Conservation (phyloP, 2,888 invertebrate genomes). For the Leucophora obtusa region DNA sequence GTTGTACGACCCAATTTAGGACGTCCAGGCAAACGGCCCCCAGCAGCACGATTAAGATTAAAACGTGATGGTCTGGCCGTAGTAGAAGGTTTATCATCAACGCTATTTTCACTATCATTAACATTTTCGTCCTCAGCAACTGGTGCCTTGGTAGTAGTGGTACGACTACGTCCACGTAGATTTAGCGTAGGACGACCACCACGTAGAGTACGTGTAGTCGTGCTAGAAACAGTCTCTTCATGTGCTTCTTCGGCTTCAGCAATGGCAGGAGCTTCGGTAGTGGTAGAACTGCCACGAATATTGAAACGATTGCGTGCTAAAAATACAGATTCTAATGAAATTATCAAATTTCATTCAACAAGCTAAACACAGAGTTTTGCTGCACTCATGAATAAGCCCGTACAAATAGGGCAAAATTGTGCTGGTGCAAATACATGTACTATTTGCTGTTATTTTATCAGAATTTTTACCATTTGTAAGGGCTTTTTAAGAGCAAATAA, state of each 20-base stretch:
- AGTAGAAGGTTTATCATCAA: slow-evolving; percentile 69
- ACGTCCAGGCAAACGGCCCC: slow-evolving; percentile 75
- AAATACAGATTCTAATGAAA: slow-evolving; percentile 11
- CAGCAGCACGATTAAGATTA: slow-evolving; percentile 73
- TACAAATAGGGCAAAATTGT: no score
- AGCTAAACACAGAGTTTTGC: no score
- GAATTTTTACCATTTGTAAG: no score
- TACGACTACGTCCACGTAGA: slow-evolving; percentile 76
- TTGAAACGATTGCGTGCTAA: slow-evolving; percentile 78
- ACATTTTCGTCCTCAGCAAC: slow-evolving; percentile 65
- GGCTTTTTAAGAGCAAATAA: no score
- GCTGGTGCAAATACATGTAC: no score
- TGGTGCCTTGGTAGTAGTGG: slow-evolving; percentile 74
- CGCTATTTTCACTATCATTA: slow-evolving; percentile 60
- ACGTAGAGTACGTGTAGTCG: slow-evolving; percentile 73
- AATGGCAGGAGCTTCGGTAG: slow-evolving; percentile 71
- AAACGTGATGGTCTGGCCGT: slow-evolving; percentile 75
- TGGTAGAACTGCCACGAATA: slow-evolving; percentile 74
- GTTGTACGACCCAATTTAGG: slow-evolving; percentile 72
- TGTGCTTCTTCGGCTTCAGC: slow-evolving; percentile 65
- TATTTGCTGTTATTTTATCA: no score
- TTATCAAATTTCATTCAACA: neutral
- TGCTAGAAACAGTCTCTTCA: slow-evolving; percentile 69
- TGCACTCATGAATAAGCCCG: no score
- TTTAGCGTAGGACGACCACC: slow-evolving; percentile 75